Evolutionary conservation across 2,888 invertebrate species (phyloP).

Genomic region (Horisme vitalbata): DNA sequence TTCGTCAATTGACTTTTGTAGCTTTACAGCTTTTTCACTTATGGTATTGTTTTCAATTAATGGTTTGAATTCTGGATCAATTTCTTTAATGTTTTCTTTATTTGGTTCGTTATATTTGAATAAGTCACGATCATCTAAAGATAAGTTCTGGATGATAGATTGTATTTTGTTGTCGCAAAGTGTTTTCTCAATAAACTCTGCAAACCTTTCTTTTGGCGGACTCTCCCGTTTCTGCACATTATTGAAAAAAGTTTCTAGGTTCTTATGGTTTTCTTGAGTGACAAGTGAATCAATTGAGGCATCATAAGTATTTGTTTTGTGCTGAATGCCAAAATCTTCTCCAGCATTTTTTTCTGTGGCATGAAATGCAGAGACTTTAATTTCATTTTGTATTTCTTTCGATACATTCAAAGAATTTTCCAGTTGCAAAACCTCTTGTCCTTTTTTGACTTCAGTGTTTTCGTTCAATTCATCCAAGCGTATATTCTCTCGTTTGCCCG

Average conservation of each 20-base stretch:
- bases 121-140: conserved; percentile 57
- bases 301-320: conserved; percentile 6
- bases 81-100: conserved; percentile 31
- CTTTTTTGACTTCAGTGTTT: conserved; percentile 16
- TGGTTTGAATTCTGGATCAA: conserved; percentile 38
- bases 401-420: not conserved
- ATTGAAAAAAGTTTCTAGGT: conserved; percentile 41
- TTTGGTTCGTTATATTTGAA: conserved; percentile 39
- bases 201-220: conserved; percentile 71
- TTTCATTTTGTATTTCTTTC: not conserved
- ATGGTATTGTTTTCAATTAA: conserved; percentile 40
- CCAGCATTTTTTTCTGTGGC: not conserved
- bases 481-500: conserved; percentile 36
- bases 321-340: too few relatives aligned
- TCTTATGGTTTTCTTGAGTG: conserved; percentile 45
- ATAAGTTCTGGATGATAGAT: conserved; percentile 72
- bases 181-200: conserved; percentile 74
- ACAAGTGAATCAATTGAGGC: conserved; percentile 1
- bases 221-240: conserved; percentile 58
- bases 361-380: not conserved
- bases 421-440: too few relatives aligned
- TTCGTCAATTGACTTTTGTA: conserved; percentile 54
- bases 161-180: conserved; percentile 74
- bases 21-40: conserved; percentile 49
- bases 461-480: conserved; percentile 25